These are phyloP conservation scores for Datnioides undecimradiatus DNA, from an alignment of 2,113 vertebrate species.

Conservation along the genomic window DNA sequence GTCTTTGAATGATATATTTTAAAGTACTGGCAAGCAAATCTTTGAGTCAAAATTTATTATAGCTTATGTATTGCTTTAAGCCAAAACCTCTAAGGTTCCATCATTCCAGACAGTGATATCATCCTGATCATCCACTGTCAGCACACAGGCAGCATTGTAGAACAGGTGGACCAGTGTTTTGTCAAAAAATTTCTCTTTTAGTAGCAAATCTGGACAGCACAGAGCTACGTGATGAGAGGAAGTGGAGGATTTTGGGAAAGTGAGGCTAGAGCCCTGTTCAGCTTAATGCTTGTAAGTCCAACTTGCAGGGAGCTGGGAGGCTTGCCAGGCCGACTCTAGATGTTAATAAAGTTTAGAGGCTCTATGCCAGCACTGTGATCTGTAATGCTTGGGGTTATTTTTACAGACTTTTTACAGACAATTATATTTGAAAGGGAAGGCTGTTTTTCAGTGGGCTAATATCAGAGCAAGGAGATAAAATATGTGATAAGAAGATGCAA, in stretches of 20 bases:
- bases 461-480: slow-evolving; percentile 66
- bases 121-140: neutral
- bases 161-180: slow-evolving; percentile 43
- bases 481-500: slow-evolving; percentile 74
- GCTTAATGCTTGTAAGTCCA: slow-evolving; percentile 59
- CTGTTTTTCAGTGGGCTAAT: slow-evolving; percentile 67
- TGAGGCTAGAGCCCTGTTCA: slow-evolving; percentile 47
- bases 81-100: slow-evolving; percentile 9
- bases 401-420: slow-evolving; percentile 78
- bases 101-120: slow-evolving; percentile 20
- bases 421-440: slow-evolving; percentile 78
- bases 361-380: slow-evolving; percentile 75
- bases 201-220: slow-evolving; percentile 16
- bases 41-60: slow-evolving; percentile 17
- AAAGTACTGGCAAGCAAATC: slow-evolving; percentile 21
- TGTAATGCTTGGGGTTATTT: slow-evolving; percentile 79
- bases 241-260: slow-evolving; percentile 56
- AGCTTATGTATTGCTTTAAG: slow-evolving; percentile 7
- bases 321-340: slow-evolving; percentile 68
- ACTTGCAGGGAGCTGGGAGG: slow-evolving; percentile 59
- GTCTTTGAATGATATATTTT: slow-evolving; percentile 32
- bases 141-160: slow-evolving; percentile 5
- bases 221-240: slow-evolving; percentile 49
- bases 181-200: slow-evolving; percentile 26
- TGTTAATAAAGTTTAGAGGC: slow-evolving; percentile 80